These are phyloP conservation scores for Caranx ignobilis DNA, from an alignment of 2,113 vertebrate genomes.

Conservation along the genomic window DNA sequence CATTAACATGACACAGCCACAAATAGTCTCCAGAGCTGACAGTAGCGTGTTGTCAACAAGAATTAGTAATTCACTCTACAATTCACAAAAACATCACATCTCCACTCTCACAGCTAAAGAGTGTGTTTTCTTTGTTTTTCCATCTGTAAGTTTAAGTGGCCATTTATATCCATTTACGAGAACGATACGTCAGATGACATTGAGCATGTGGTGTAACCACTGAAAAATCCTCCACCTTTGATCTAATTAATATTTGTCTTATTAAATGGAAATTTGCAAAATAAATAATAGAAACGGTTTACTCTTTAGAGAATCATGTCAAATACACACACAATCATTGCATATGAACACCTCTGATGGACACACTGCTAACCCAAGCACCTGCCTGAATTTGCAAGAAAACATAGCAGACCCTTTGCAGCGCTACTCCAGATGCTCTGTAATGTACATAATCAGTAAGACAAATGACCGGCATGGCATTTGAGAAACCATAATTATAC, in stretches of 20 bases:
- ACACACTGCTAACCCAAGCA: not conserved
- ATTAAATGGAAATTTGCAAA: slow-evolving; percentile 69
- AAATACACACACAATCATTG: slow-evolving; percentile 3
- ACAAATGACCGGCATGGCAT: slow-evolving; percentile 71
- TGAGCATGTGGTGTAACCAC: slow-evolving; percentile 58
- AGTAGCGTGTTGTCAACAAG: slow-evolving; percentile 20
- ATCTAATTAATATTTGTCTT: slow-evolving; percentile 72
- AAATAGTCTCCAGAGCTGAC: slow-evolving; percentile 18
- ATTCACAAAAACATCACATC: slow-evolving; percentile 47
- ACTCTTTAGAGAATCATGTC: slow-evolving; percentile 17
- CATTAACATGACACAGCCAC: slow-evolving; percentile 37
- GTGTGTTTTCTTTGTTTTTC: slow-evolving; percentile 68
- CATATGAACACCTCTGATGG: not conserved
- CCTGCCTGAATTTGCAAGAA: slow-evolving; percentile 22
- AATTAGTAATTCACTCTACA: slow-evolving; percentile 50
- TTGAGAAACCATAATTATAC: slow-evolving; percentile 70
- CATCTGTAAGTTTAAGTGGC: slow-evolving; percentile 52
- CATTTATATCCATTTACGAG: slow-evolving; percentile 72
- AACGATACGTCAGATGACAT: slow-evolving; percentile 58
- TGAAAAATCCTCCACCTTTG: slow-evolving; percentile 67
- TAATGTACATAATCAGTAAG: slow-evolving; percentile 51
- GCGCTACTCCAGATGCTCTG: slow-evolving; percentile 12
- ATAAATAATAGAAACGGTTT: slow-evolving; percentile 68
- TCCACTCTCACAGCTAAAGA: slow-evolving; percentile 57
- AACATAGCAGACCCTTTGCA: slow-evolving; percentile 13